Conservation (phyloP, 2,888 invertebrate genomes). For the Zhuqinia jingwanae region DNA sequence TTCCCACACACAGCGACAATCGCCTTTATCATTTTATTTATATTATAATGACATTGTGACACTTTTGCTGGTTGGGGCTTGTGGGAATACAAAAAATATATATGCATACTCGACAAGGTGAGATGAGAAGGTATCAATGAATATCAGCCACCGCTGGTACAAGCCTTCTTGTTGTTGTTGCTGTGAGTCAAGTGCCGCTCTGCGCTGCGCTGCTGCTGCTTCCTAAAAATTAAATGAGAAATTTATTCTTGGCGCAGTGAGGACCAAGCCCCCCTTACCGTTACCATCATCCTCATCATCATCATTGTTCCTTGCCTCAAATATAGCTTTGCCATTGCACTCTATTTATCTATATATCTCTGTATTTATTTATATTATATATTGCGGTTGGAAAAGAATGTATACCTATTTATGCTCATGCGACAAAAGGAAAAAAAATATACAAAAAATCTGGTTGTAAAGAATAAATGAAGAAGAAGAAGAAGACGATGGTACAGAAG, state of each 20-base stretch:
- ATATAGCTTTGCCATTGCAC: slow-evolving; percentile 16
- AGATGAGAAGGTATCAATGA: no score
- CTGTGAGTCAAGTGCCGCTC: slow-evolving; percentile 2
- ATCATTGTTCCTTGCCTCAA: slow-evolving; percentile 58
- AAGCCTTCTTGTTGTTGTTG: no score
- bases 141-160: slow-evolving; percentile 25
- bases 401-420: slow-evolving; percentile 33
- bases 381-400: slow-evolving; percentile 8
- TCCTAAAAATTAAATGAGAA: slow-evolving; percentile 7
- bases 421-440: slow-evolving; percentile 4
- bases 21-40: slow-evolving; percentile 20
- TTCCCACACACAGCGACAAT: slow-evolving; percentile 67
- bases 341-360: neutral
- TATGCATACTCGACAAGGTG: no score
- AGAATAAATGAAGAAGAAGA: neutral
- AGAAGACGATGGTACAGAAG: slow-evolving; percentile 61
- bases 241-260: slow-evolving; percentile 59
- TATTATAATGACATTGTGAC: slow-evolving; percentile 50
- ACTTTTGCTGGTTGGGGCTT: slow-evolving; percentile 37
- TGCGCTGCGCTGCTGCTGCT: slow-evolving; percentile 39
- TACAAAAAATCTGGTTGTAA: slow-evolving; percentile 10
- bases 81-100: slow-evolving; percentile 21
- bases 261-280: slow-evolving; percentile 73
- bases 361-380: neutral
- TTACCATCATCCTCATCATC: no score